Evolutionary conservation across 2,888 invertebrate genomes (phyloP).

Genomic region (Dryadula phaetusa): DNA sequence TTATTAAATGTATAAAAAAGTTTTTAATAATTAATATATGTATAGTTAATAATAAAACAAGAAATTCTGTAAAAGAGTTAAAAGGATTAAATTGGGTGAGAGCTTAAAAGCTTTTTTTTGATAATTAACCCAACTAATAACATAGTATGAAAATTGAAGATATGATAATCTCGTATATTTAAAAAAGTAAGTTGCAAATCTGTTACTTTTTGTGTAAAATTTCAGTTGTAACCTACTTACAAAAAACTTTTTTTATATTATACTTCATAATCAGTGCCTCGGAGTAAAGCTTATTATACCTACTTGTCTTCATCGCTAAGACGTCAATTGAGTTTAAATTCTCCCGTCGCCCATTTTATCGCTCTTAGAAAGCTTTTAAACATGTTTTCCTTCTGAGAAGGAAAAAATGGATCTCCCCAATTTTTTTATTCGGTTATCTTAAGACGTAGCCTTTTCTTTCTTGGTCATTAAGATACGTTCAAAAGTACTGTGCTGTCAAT

Average conservation of each 20-base stretch:
- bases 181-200: not conserved
- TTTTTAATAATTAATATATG: no score
- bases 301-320: constrained; percentile 20
- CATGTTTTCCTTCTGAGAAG: constrained; percentile 51
- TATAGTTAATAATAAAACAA: no score
- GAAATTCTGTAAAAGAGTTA: no score
- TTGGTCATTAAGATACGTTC: constrained; percentile 16
- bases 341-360: constrained; percentile 48
- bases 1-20: not conserved
- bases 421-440: constrained; percentile 30
- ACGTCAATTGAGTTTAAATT: constrained; percentile 38
- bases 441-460: not conserved
- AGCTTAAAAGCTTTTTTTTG: no score
- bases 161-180: not conserved
- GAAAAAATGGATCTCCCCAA: constrained; percentile 23
- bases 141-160: no score
- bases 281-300: constrained; percentile 16
- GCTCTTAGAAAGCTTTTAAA: constrained; percentile 63
- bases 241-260: not conserved
- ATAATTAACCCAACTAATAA: no score
- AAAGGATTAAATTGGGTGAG: no score
- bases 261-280: constrained; percentile 22
- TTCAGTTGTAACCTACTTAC: not conserved
- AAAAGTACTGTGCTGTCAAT: constrained; percentile 1
- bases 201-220: not conserved